Base-by-base conservation (phyloP, 2,888 invertebrate genomes). In the Anthrax anthrax region DNA sequence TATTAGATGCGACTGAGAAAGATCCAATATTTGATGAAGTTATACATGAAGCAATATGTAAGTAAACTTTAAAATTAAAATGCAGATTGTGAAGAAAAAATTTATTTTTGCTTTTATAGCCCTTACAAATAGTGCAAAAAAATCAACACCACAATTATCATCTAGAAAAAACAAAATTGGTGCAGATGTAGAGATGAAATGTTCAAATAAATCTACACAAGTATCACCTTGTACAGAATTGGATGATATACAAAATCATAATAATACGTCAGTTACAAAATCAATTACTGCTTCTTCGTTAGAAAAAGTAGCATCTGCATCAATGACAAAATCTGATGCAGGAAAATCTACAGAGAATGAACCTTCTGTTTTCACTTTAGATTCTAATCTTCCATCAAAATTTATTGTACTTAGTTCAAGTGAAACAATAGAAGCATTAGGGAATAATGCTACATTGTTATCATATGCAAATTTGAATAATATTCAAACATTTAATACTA, bases 331-430 rank as follows among this genome's bases (percentile, higher is more conserved):
- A n/a, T n/a, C n/a, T n/a, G n/a, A n/a, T n/a, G n/a, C n/a, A n/a
- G n/a, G n/a, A n/a, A n/a, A n/a, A 32, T 2, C 29, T 12, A 12
- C 6, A 32, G 29, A 32, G 12, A 32, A 32, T 32, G 29, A 32
- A 5, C 23, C 23, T 6, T 23, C 23, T 6, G 23, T 23, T 6
- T 4, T 23, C 4, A 6, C 23, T 6, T 12, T 32, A 29, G 66
- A 66, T 55, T 60, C 64, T 3, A 65, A 62, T 48, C 61, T 60
- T 42, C 62, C 64, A 1, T 64, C 67, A 2, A 66, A 67, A 47
- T 50, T 66, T n/a, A 60, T 67, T 16, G 60, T 67, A 12, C 43
- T 65, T 13, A 65, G 64, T 43, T 57, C 64, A 0, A 64, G 60
- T 46, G 65, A 65, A 27, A 40, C 44, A 9, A 5, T 41, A n/a